Base-by-base conservation (phyloP, 1,140 invertebrate species). In the Xylocopa sonorina region DNA sequence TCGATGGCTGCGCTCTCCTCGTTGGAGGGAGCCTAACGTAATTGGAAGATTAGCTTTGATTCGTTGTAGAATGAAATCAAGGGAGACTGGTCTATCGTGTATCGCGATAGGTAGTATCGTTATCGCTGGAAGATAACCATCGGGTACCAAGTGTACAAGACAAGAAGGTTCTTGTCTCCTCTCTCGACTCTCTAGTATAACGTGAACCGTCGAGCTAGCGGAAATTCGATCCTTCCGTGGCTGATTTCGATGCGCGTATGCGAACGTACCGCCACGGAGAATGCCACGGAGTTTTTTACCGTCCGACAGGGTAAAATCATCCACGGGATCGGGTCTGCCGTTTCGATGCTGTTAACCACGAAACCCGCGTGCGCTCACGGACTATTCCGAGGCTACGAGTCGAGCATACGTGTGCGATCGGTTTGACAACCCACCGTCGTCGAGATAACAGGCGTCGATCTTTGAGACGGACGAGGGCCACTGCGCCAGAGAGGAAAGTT, bases 41-140 rank as follows among this genome's bases (percentile, higher is more conserved):
- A 29, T 27, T 51, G 4, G 16, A 43, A 51, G 53, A 43, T 76
- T 34, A 21, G 21, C 29, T 27, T 14, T 24, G 77, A 64, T 62
- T 69, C 0, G 53, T 21, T 21, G 43, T 48, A 18, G 38, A 16
- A 21, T 21, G 48, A 67, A 66, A 75, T 43, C 32, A 16, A 38
- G 24, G 34, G 63, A 34, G 46, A 32, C 64, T 51, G 46, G 14
- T 55, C 29, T 50, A 29, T 73, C 53, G 51, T 57, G 41, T 64
- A 27, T 71, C 67, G 27, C 55, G 81, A 84, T 84, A 83, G 55
- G 75, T 69, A 79, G 66, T 84, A 83, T 83, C 82, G 69, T 84
- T 84, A 84, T 84, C 82, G 46, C 29, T 14, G n/a, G 2, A n/a
- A 81, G 82, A 84, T 84, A 84, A 73, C 64, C 32, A 83, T 84